These are phyloP conservation scores for Acleris literana DNA, from an alignment of 2,888 invertebrate species.

Conservation along the genomic window DNA sequence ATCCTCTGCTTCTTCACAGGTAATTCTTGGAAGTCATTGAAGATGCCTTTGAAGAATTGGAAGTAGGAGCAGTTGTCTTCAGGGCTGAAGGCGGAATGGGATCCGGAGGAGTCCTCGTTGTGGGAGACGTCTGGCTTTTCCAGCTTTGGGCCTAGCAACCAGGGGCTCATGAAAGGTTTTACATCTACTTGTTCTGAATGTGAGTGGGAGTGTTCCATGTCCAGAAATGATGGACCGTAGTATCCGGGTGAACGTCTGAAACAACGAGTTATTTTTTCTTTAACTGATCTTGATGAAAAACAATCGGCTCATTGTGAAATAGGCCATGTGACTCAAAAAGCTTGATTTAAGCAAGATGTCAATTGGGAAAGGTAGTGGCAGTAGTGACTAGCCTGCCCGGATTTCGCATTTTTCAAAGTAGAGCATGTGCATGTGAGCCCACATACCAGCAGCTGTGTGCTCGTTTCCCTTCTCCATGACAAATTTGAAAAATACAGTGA, in stretches of 20 bases:
- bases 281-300: no score
- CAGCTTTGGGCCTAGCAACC: conserved; percentile 43
- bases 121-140: conserved; percentile 40
- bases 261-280: conserved; percentile 5
- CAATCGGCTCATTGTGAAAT: no score
- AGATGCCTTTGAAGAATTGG: conserved; percentile 73
- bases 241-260: conserved; percentile 57
- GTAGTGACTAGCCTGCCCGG: no score
- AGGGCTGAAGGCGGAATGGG: conserved; percentile 60
- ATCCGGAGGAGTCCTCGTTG: conserved; percentile 54
- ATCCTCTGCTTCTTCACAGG: conserved; percentile 56
- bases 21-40: conserved; percentile 68
- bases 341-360: no score
- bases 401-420: no score
- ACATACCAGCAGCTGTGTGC: no score
- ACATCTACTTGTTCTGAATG: conserved; percentile 45
- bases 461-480: no score
- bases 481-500: no score
- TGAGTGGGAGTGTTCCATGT: conserved; percentile 44
- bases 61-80: conserved; percentile 72
- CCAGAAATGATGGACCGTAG: conserved; percentile 53
- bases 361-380: no score
- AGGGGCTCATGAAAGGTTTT: conserved; percentile 51
- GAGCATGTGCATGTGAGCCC: no score
- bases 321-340: no score